These are phyloP conservation scores for Connochaetes taurinus DNA, from an alignment of 2,113 vertebrate species.

Conservation along the genomic window DNA sequence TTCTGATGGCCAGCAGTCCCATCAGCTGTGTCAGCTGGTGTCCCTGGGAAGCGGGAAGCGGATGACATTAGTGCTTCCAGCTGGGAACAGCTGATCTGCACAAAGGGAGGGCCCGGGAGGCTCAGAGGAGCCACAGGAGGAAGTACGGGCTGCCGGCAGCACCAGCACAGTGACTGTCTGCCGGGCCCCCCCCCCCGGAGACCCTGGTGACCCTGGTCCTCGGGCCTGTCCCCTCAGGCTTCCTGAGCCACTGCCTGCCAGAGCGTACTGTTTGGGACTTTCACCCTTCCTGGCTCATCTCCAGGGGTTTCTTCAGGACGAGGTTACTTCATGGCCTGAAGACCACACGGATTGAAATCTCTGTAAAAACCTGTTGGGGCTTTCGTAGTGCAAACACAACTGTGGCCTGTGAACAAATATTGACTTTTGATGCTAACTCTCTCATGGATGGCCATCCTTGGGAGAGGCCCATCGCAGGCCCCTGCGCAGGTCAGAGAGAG, in stretches of 20 bases:
- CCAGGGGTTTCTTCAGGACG: slow-evolving; percentile 37
- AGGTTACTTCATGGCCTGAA: background rate
- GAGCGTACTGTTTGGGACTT: slow-evolving; percentile 10
- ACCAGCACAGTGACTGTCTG: background rate
- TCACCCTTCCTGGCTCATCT: background rate
- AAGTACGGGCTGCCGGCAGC: background rate
- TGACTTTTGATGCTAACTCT: slow-evolving; percentile 41
- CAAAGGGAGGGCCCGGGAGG: background rate
- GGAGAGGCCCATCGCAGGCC: background rate
- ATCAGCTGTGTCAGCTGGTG: slow-evolving; percentile 65
- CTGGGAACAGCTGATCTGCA: slow-evolving; percentile 55
- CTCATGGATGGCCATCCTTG: slow-evolving; percentile 13
- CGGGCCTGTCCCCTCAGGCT: background rate
- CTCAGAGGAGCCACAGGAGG: background rate
- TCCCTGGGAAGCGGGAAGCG: slow-evolving; percentile 15
- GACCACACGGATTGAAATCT: slow-evolving; percentile 53
- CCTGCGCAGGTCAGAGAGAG: background rate
- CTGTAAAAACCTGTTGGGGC: background rate
- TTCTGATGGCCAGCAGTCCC: background rate
- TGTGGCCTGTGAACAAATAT: slow-evolving; percentile 28
- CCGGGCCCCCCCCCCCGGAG: background rate
- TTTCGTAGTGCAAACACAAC: slow-evolving; percentile 44
- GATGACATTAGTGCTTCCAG: slow-evolving; percentile 57
- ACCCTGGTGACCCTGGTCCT: background rate
- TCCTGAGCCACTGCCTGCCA: slow-evolving; percentile 32